These are phyloP conservation scores for Regulus satrapa DNA, from an alignment of 2,113 vertebrate genomes.

Conservation along the genomic window DNA sequence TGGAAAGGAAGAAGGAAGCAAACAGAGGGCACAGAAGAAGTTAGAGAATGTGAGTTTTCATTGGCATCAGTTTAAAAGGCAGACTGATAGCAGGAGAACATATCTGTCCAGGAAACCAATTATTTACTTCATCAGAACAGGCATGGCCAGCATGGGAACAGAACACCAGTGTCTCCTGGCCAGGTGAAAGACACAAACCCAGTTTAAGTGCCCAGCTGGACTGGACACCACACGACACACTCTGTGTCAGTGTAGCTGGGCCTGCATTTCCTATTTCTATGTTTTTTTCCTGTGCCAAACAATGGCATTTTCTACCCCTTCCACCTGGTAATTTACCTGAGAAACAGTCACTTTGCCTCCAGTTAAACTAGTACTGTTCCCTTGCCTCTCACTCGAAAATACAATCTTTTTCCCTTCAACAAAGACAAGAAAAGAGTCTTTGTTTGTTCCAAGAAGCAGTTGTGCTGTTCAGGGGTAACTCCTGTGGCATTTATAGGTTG, in stretches of 20 bases:
- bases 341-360: neutral
- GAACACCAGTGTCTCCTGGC: neutral
- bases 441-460: neutral
- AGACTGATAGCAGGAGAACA: neutral
- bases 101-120: neutral
- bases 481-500: neutral
- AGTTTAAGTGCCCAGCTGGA: neutral
- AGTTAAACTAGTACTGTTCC: neutral
- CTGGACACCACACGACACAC: neutral
- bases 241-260: neutral
- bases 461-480: neutral
- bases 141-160: neutral
- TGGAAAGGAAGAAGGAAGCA: slow-evolving; percentile 45
- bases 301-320: neutral
- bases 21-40: neutral
- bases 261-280: neutral
- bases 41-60: neutral
- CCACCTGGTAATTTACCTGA: neutral
- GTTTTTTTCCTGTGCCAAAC: neutral
- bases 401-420: neutral
- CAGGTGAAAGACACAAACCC: neutral
- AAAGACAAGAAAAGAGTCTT: slow-evolving; percentile 20
- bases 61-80: neutral
- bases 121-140: neutral
- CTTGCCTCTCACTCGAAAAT: neutral